These are phyloP conservation scores for Catostomus latipinnis DNA, from an alignment of 2,797 vertebrate species.

Conservation along the genomic window DNA sequence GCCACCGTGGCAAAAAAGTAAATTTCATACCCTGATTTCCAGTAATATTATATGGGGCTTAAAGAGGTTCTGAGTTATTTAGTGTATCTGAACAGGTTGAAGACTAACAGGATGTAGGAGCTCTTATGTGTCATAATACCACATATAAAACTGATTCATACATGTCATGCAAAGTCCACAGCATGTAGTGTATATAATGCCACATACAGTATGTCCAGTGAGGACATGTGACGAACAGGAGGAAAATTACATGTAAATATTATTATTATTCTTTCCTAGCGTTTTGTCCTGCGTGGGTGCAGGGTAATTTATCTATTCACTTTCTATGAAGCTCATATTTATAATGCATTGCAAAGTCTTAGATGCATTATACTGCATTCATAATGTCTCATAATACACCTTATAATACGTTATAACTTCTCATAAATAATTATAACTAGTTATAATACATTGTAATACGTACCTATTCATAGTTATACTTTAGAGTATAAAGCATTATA, in stretches of 20 bases:
- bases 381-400: too few relatives aligned
- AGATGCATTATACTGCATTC: too few relatives aligned
- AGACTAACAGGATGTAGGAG: conserved; percentile 8
- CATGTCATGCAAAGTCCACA: conserved; percentile 1
- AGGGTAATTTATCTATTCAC: too few relatives aligned
- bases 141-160: conserved; percentile 16
- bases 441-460: too few relatives aligned
- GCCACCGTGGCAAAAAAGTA: too few relatives aligned
- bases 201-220: background rate
- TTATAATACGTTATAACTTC: too few relatives aligned
- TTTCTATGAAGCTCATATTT: too few relatives aligned
- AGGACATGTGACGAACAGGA: background rate
- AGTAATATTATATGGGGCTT: background rate
- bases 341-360: too few relatives aligned
- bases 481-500: too few relatives aligned
- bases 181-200: background rate
- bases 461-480: too few relatives aligned
- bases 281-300: too few relatives aligned
- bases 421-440: too few relatives aligned
- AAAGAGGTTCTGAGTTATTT: background rate
- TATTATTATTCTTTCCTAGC: background rate
- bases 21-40: background rate
- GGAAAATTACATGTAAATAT: background rate
- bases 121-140: conserved; percentile 26
- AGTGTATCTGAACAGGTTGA: background rate